These are phyloP conservation scores for Corticium candelabrum DNA, from an alignment of 37 sponge, comb jelly and placozoan genomes.

Conservation along the genomic window DNA sequence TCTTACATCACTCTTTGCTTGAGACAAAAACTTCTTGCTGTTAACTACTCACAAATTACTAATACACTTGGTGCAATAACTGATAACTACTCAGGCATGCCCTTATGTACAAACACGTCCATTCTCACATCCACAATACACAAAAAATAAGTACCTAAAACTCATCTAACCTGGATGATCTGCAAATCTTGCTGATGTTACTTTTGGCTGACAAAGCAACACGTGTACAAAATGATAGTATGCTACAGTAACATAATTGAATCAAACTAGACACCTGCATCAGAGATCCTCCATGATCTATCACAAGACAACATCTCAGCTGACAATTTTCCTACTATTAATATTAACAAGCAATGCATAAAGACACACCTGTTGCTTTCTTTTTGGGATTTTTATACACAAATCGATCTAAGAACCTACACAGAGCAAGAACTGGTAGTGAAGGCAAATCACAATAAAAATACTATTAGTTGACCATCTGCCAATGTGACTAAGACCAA, in stretches of 20 bases:
- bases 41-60: conserved; percentile 34
- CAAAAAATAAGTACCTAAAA: no score
- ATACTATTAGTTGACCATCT: neutral
- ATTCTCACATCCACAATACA: no score
- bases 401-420: conserved; percentile 85
- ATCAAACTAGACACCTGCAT: conserved; percentile 65
- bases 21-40: conserved; percentile 45
- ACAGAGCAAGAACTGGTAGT: neutral
- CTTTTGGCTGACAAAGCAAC: no score
- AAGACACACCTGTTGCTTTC: conserved; percentile 26
- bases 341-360: conserved; percentile 14
- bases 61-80: no score
- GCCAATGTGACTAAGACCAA: neutral
- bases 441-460: neutral
- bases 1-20: conserved; percentile 50
- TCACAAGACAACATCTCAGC: neutral
- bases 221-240: no score
- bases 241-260: no score
- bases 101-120: no score
- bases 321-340: neutral
- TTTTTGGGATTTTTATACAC: conserved; percentile 93
- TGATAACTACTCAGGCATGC: no score
- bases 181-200: no score
- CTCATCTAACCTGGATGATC: no score
- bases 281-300: conserved; percentile 85